A percentile compares a stretch with the other conserved stretches of the same genome.
Conservation (phyloP, 2,797 vertebrate genomes). For the Pachyuromys duprasi region DNA sequence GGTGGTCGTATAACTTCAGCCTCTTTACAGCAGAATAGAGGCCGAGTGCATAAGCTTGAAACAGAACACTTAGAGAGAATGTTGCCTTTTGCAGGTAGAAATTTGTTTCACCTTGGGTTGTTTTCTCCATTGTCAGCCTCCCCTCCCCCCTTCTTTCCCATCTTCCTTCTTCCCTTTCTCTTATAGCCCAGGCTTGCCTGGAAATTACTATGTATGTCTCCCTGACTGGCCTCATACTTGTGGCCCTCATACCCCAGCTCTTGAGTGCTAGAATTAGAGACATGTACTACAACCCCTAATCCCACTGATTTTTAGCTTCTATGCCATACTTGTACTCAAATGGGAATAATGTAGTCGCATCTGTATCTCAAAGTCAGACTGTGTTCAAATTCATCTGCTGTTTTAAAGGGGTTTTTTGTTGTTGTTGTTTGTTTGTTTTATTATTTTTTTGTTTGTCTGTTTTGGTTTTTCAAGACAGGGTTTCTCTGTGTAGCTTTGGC, state of each 20-base stretch:
- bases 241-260: neutral
- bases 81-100: conserved; percentile 15
- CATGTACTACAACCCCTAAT: neutral
- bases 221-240: neutral
- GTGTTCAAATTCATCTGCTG: conserved; percentile 8
- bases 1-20: conserved; percentile 75
- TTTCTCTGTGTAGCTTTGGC: too few relatives aligned
- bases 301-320: neutral
- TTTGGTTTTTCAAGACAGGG: too few relatives aligned
- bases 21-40: conserved; percentile 70
- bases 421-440: too few relatives aligned
- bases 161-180: neutral
- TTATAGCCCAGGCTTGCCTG: neutral
- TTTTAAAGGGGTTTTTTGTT: too few relatives aligned
- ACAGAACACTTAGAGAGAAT: neutral
- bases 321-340: conserved; percentile 51
- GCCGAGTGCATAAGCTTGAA: conserved; percentile 2
- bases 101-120: conserved; percentile 4
- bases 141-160: neutral
- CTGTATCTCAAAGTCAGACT: conserved; percentile 4
- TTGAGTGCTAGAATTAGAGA: neutral
- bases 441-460: too few relatives aligned
- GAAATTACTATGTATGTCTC: neutral
- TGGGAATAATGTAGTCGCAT: neutral
- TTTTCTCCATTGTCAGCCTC: conserved; percentile 40